Base-by-base conservation (phyloP, 2,113 vertebrate species). In the Centropus bengalensis region DNA sequence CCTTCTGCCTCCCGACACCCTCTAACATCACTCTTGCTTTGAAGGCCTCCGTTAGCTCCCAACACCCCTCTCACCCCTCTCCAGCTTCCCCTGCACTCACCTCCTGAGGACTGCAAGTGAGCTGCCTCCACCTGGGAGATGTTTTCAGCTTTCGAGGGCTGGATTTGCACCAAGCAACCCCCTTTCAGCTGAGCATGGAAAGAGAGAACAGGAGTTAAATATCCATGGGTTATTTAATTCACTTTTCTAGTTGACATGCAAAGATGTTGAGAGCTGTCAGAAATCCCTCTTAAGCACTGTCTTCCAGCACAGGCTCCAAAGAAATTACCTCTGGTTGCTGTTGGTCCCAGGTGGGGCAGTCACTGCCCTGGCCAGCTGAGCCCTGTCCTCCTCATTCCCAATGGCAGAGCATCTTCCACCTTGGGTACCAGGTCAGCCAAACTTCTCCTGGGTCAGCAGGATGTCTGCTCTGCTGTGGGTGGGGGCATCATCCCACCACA, bases 1-100 rank as follows among this genome's bases (percentile, higher is more conserved):
- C 96, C 96, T 96, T 97, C 96, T 97, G 95, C 94, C 88, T 94
- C 54, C 83, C 74, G 38, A 95, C 92, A 93, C 90, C 82, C 73
- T 95, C 85, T 86, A 91, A 95, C 90, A 97, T 96, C 83, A 94
- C 83, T 97, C 94, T 96, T 96, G 83, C 88, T 96, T 86, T 95
- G 85, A 96, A 96, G 93, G 90, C 86, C 85, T 94, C 94, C 18
- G 80, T 81, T 88, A 94, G 69, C 80, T 93, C 80, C 71, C 62
- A 96, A 86, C 92, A 94, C 56, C 76, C 74, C 88, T 94, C 76
- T 60, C 82, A 91, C 69, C 55, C 51, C 88, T 81, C 76, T 90
- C 82, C 63, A 83, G 73, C 85, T 88, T 95, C 91, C 24, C 85
- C 52, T 36, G 24, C 64, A 71, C 67, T 94, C 71, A 75, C 71